Evolutionary conservation across 2,113 vertebrate species (phyloP).

Genomic region (Erythrocercus mccallii): DNA sequence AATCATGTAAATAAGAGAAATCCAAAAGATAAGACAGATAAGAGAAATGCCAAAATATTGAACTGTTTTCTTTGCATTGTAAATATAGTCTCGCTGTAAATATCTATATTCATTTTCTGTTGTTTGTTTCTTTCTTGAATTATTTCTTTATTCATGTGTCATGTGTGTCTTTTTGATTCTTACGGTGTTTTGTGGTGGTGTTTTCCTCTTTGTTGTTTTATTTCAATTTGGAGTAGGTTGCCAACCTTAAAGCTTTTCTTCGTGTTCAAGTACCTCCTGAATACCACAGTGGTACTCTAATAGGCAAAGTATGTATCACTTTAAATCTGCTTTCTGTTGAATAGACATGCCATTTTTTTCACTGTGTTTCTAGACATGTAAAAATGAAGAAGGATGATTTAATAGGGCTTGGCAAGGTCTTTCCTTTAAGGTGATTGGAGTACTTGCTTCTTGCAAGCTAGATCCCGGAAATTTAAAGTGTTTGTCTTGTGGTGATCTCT

Average conservation of each 20-base stretch:
- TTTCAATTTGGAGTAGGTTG: conserved; percentile 73
- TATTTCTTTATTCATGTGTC: conserved; percentile 34
- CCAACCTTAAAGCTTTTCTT: conserved; percentile 73
- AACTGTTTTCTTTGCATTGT: background rate
- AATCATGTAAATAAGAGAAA: background rate
- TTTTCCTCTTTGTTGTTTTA: conserved; percentile 26
- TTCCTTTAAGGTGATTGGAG: background rate
- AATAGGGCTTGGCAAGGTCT: background rate
- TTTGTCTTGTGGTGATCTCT: background rate
- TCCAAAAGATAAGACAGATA: background rate
- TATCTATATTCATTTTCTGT: background rate
- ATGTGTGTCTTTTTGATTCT: background rate
- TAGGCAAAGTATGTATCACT: conserved; percentile 83
- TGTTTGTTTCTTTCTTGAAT: conserved; percentile 36
- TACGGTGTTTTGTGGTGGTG: conserved; percentile 28
- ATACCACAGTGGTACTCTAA: conserved; percentile 81
- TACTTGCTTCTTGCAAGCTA: background rate
- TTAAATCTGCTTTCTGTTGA: conserved; percentile 13
- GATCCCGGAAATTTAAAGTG: background rate
- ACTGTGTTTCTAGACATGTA: background rate
- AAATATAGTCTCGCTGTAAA: background rate
- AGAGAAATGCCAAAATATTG: background rate
- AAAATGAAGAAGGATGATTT: background rate
- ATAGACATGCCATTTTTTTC: background rate
- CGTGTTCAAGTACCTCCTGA: conserved; percentile 82